These are phyloP conservation scores for Myrmophylax atrothorax DNA, from an alignment of 2,113 vertebrate species.

Conservation along the genomic window DNA sequence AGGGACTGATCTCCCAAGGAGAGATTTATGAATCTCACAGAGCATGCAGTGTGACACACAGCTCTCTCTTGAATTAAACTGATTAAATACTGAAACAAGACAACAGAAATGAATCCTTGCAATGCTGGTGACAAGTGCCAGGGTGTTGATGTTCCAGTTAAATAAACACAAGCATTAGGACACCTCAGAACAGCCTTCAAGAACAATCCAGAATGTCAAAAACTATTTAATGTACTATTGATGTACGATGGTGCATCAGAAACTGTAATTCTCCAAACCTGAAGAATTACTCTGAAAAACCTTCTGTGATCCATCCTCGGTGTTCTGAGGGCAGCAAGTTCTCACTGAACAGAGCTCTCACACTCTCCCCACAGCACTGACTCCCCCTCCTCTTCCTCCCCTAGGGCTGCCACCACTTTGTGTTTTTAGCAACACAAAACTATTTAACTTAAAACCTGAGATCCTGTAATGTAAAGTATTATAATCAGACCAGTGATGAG, in stretches of 20 bases:
- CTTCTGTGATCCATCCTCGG: neutral
- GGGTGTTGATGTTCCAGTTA: neutral
- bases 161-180: neutral
- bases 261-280: neutral
- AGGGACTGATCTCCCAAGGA: neutral
- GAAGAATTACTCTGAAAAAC: neutral
- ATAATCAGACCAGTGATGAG: neutral
- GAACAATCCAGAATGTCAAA: neutral
- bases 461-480: neutral
- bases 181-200: neutral
- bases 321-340: neutral
- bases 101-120: slow-evolving; percentile 21
- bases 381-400: neutral
- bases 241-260: neutral
- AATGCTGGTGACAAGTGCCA: slow-evolving; percentile 6
- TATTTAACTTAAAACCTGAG: neutral
- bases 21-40: slow-evolving; percentile 9
- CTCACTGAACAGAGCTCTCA: neutral
- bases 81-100: slow-evolving; percentile 10
- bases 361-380: neutral
- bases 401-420: neutral
- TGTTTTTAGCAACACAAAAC: neutral
- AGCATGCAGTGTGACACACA: neutral
- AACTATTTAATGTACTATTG: neutral
- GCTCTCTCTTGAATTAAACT: slow-evolving; percentile 13